phyloP scores from a whole-genome alignment of 2,888 invertebrate genomes.

The Tachina fera region DNA sequence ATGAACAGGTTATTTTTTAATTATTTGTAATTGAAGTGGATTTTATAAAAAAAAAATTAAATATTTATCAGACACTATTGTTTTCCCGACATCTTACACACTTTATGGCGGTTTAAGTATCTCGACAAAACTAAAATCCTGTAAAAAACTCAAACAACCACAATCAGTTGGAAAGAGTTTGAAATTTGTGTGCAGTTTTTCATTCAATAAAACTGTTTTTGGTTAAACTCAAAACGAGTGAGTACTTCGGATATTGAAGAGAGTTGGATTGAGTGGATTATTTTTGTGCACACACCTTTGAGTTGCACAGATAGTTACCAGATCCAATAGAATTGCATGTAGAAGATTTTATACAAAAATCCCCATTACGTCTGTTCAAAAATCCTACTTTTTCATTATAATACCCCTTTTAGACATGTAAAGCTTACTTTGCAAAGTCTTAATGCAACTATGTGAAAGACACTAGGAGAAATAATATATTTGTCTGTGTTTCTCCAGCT shows the following conservation, averaged over 20 bases:
- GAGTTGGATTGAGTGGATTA: neutral
- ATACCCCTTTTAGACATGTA: too few relatives aligned
- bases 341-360: too few relatives aligned
- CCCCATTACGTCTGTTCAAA: too few relatives aligned
- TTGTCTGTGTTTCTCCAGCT: too few relatives aligned
- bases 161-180: constrained; percentile 18
- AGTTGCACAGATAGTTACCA: neutral
- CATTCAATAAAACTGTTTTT: neutral
- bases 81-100: constrained; percentile 60
- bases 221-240: neutral
- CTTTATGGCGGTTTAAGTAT: constrained; percentile 76
- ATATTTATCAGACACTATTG: constrained; percentile 27
- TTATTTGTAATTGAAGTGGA: neutral
- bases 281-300: constrained; percentile 1
- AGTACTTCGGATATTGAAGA: neutral
- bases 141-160: constrained; percentile 56
- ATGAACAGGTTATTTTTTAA: neutral
- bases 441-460: too few relatives aligned
- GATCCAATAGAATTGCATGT: neutral
- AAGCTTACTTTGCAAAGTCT: too few relatives aligned
- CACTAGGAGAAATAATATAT: too few relatives aligned
- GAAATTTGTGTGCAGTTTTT: neutral
- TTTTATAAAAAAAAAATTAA: neutral
- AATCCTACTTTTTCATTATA: too few relatives aligned
- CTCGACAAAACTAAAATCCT: constrained; percentile 76